A percentile compares a stretch with the other conserved stretches of the same genome.
Evolutionary conservation across 2,888 invertebrate species (phyloP).

Genomic region (Cryptus armator): DNA sequence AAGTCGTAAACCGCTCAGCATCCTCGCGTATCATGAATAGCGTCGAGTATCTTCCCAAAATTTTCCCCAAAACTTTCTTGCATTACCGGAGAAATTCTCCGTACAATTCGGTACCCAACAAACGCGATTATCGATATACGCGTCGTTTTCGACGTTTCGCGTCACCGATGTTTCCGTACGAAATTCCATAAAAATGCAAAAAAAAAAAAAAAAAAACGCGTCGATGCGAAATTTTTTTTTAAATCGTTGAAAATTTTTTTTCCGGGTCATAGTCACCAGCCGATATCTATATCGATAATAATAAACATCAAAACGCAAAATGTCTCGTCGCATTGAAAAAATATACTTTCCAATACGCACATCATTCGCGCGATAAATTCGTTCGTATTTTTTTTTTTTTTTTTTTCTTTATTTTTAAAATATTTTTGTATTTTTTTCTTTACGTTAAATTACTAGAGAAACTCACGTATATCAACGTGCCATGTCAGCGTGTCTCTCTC

Average conservation of each 20-base stretch:
- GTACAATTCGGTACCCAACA: constrained; percentile 71
- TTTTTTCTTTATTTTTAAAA: no score
- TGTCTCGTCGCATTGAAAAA: background rate
- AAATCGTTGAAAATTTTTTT: background rate
- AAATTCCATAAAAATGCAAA: background rate
- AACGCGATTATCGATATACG: constrained; percentile 76
- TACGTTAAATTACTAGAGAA: constrained; percentile 71
- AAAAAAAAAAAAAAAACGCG: background rate
- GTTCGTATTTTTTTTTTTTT: background rate
- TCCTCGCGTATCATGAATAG: constrained; percentile 63
- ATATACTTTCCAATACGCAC: background rate
- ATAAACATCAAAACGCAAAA: background rate
- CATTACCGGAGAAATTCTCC: background rate
- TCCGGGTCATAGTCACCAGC: background rate
- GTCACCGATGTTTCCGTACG: constrained; percentile 3
- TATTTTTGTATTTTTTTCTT: background rate
- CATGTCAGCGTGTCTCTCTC: constrained; percentile 77
- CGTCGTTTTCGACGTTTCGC: constrained; percentile 52
- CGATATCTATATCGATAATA: constrained; percentile 9
- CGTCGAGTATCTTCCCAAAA: constrained; percentile 68
- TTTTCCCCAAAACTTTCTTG: constrained; percentile 53
- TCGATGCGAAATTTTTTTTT: background rate
- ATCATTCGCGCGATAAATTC: background rate
- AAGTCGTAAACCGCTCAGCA: constrained; percentile 76
- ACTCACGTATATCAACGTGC: constrained; percentile 81